Evolutionary conservation across 2,113 vertebrate species (phyloP).

Genomic region (human (Homo sapiens)): DNA sequence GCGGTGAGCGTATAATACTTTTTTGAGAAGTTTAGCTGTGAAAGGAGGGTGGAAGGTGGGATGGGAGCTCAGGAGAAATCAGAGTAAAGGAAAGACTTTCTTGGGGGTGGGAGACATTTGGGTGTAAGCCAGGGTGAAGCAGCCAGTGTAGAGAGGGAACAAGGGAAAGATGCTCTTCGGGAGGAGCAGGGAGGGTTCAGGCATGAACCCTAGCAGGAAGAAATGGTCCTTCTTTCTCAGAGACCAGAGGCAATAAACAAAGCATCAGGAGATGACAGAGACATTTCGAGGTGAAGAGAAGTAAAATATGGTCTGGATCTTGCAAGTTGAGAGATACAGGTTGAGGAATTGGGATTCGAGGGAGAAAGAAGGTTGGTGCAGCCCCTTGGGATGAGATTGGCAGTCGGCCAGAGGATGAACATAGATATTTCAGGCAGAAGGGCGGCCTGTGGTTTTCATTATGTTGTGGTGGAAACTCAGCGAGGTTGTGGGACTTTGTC

Average conservation of each 20-base stretch:
- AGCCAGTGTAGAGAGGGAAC: not conserved
- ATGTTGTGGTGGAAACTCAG: not conserved
- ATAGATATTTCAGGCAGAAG: not conserved
- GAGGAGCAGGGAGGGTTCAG: not conserved
- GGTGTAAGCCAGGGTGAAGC: conserved; percentile 7
- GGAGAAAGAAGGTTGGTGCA: not conserved
- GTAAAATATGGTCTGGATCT: not conserved
- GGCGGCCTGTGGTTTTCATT: not conserved
- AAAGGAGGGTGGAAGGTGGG: conserved; percentile 69
- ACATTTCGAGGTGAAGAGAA: not conserved
- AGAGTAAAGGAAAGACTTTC: conserved; percentile 54
- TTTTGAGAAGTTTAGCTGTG: conserved; percentile 71
- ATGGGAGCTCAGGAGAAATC: conserved; percentile 51
- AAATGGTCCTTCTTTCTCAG: not conserved
- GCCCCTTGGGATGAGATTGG: not conserved
- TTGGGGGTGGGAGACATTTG: conserved; percentile 38
- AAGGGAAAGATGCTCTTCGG: not conserved
- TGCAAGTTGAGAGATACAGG: not conserved
- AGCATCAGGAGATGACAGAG: not conserved
- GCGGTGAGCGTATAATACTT: conserved; percentile 64
- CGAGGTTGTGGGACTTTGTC: not conserved
- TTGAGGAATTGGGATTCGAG: not conserved
- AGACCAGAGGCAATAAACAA: not conserved
- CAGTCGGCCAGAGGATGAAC: not conserved
- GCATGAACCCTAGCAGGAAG: not conserved